Percentiles rank a stretch among this genome's conserved stretches.
phyloP scores from a whole-genome alignment of 2,888 invertebrate species.

The Amiota communis region DNA sequence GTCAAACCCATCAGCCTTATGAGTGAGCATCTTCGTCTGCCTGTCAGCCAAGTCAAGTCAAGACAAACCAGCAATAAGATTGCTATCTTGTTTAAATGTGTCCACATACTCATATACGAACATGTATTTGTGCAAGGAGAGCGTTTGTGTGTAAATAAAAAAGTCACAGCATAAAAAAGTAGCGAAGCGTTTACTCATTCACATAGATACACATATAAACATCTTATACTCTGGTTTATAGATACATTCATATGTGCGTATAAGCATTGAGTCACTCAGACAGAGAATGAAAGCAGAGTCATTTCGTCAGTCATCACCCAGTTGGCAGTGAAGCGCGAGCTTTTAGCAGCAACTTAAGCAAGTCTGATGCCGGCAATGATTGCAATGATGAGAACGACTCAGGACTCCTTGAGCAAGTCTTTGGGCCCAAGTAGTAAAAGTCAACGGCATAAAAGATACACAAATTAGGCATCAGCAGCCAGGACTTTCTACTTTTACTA shows the following conservation, averaged over 20 bases:
- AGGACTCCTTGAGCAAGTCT: not conserved
- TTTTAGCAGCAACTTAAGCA: not conserved
- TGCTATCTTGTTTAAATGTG: not conserved
- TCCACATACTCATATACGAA: not conserved
- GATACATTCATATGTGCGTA: not conserved
- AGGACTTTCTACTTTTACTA: not conserved
- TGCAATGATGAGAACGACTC: too few species aligned
- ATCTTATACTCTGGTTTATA: not conserved
- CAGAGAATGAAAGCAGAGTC: not conserved
- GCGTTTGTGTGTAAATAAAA: not conserved
- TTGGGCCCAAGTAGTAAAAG: not conserved
- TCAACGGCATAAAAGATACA: conserved; percentile 10
- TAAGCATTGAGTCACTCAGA: not conserved
- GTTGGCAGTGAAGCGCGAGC: not conserved
- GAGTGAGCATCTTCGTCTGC: conserved; percentile 4
- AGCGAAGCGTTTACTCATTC: conserved; percentile 1
- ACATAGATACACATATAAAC: not conserved
- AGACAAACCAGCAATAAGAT: not conserved
- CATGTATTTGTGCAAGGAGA: not conserved
- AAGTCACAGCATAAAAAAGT: conserved; percentile 1
- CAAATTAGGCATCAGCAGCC: conserved; percentile 6
- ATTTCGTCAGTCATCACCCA: not conserved
- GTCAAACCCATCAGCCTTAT: not conserved
- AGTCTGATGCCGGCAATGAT: too few species aligned
- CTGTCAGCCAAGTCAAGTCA: not conserved